These are phyloP conservation scores for Cynoglossus semilaevis DNA, from an alignment of 2,113 vertebrate species.

Conservation along the genomic window DNA sequence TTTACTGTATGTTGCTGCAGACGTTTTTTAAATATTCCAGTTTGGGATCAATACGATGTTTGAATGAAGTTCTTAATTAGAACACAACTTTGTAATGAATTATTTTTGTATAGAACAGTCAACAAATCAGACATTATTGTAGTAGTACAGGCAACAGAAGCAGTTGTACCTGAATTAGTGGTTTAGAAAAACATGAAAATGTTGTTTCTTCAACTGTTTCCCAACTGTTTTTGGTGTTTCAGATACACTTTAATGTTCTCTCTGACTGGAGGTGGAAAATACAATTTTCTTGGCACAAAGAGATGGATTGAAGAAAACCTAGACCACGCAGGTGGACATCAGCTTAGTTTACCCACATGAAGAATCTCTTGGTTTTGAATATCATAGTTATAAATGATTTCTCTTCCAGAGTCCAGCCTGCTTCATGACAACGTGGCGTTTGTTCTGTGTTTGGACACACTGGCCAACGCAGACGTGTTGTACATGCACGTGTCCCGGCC, in stretches of 20 bases:
- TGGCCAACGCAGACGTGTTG: constrained; percentile 74
- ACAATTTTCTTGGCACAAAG: constrained; percentile 79
- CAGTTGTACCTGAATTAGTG: no score
- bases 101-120: no score
- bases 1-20: no score
- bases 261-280: constrained; percentile 78
- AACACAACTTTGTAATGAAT: no score
- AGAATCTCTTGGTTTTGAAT: not conserved
- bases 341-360: not conserved
- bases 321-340: constrained; percentile 72
- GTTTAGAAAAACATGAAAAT: no score
- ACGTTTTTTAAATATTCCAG: no score
- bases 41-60: no score
- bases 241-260: constrained; percentile 73
- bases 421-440: constrained; percentile 80
- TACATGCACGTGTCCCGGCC: constrained; percentile 77
- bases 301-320: constrained; percentile 79
- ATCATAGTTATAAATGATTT: not conserved
- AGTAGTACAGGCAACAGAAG: no score
- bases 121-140: no score
- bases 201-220: no score
- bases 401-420: constrained; percentile 74
- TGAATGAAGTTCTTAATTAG: no score
- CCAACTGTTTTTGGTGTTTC: constrained; percentile 11
- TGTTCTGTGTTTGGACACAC: constrained; percentile 77